phyloP scores from a whole-genome alignment of 2,888 invertebrate species.

The Brachyptera risi region DNA sequence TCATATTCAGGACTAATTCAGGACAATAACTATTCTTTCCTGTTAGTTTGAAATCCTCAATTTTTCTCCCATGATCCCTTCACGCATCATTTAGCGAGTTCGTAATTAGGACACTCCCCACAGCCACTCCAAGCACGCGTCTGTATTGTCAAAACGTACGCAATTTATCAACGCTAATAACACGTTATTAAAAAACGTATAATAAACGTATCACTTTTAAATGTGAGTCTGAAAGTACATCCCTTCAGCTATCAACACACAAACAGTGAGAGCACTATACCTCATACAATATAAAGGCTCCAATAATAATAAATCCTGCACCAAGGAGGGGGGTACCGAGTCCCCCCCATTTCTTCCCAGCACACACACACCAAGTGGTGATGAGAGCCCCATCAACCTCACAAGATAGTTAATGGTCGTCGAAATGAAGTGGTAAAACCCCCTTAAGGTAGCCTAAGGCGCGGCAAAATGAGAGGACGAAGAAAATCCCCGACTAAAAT shows the following conservation, averaged over 20 bases:
- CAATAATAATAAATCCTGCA: conserved; percentile 13
- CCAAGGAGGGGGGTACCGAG: not conserved
- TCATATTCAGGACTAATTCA: too few relatives aligned
- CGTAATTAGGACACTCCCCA: too few relatives aligned
- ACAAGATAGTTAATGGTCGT: conserved; percentile 18
- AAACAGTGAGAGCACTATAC: too few relatives aligned
- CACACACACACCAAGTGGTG: conserved; percentile 18
- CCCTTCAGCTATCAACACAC: not conserved
- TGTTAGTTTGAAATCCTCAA: too few relatives aligned
- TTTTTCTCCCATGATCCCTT: too few relatives aligned
- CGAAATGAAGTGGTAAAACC: conserved; percentile 26
- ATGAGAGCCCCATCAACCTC: conserved; percentile 18
- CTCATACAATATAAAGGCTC: not conserved
- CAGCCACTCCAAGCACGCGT: too few relatives aligned
- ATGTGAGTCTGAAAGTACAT: not conserved
- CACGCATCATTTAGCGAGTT: too few relatives aligned
- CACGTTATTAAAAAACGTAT: conserved; percentile 1
- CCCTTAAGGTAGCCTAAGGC: conserved; percentile 17
- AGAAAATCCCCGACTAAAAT: conserved; percentile 14
- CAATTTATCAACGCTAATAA: conserved; percentile 2
- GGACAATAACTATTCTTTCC: too few relatives aligned
- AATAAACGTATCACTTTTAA: conserved; percentile 12
- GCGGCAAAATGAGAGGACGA: conserved; percentile 15
- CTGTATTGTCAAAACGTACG: not conserved
- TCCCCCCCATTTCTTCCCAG: not conserved